These are phyloP conservation scores for Numenius phaeopus DNA, from an alignment of 2,797 vertebrate species.

Conservation along the genomic window DNA sequence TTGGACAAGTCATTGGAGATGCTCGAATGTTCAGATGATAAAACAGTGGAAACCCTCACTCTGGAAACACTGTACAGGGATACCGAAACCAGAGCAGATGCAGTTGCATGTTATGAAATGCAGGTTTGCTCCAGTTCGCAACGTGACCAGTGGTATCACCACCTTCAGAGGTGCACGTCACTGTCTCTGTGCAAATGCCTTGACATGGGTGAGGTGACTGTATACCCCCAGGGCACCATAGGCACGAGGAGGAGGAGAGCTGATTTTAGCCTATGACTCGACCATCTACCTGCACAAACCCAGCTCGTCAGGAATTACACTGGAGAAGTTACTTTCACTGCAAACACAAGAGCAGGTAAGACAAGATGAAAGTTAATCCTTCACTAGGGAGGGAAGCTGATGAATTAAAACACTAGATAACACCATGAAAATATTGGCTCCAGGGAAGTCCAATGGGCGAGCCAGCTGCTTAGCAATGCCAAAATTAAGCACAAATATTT, in stretches of 20 bases:
- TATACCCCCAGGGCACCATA: not conserved
- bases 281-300: not conserved
- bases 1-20: not conserved
- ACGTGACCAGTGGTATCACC: fast-evolving
- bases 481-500: not conserved
- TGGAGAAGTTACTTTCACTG: not conserved
- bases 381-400: not conserved
- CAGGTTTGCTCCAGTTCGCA: not conserved
- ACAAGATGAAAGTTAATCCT: not conserved
- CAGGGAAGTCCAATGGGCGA: not conserved
- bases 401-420: not conserved
- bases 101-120: not conserved
- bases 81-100: not conserved
- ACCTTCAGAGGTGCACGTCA: not conserved
- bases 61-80: not conserved
- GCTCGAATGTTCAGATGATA: not conserved
- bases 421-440: not conserved
- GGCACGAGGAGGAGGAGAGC: not conserved
- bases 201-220: not conserved
- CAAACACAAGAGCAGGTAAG: not conserved
- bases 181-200: not conserved
- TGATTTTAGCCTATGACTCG: not conserved
- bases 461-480: not conserved
- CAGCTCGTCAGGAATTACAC: not conserved
- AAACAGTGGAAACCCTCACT: not conserved